Evolutionary conservation across 2,797 vertebrate genomes (phyloP), one percentile per base, ranked within the genome.

Genomic region (Enteromius argenteus): DNA sequence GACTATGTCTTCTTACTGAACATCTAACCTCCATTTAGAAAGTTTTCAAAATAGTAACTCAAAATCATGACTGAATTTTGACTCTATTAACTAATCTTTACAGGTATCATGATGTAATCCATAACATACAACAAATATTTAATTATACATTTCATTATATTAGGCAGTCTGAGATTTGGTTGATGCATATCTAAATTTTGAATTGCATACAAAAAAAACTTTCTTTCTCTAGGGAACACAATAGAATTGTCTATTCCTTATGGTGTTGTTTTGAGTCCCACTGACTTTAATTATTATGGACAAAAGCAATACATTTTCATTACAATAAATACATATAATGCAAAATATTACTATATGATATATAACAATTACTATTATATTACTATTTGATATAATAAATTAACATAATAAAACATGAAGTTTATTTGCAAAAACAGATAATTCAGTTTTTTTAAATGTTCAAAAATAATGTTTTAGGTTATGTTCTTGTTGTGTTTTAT

Each of bases 11-110:
- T 19, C 69, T 71, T 19, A 72, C 15, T 64, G 68, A 72, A 62
- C 14, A 51, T 74, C 64, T 75, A 76, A 81, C 64, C 66, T 74
- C 23, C 64, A 62, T 81, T 69, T 69, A 3, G 8, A 60, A 39
- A 42, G 13, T 53, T 81, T 30, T 80, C 46, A 53, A 53, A 56
- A 68, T 4, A 35, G 6, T 42, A 37, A 6, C 2, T 79, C 21
- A 44, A 27, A 46, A 79, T 21, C 2, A 10, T 68, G 42, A 58
- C 21, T 8, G 13, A 74, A 60, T 23, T 32, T 19, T 42, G 74
- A 76, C 15, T 76, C 4, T 42, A 60, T 42, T 5, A 23, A 60
- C 23, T 19, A 4, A 56, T 30, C n/a, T 27, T 42, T 13, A 76
- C 35, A 27, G 10, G n/a, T 44, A 71, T 17, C 23, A 14, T 60